Conservation (phyloP, 2,113 vertebrate species). For the Osmerus mordax region DNA sequence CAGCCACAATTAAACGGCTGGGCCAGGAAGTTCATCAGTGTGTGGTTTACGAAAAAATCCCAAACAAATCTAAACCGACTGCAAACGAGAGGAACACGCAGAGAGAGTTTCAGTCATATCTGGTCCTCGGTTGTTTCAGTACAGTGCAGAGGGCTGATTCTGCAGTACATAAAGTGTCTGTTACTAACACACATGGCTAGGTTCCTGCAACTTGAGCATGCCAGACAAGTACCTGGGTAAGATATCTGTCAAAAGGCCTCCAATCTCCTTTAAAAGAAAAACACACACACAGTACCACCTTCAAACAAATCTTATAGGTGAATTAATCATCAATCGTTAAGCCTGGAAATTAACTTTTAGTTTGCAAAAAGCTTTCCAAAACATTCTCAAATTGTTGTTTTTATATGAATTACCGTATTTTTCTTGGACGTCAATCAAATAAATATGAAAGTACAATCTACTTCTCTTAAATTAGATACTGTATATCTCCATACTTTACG, state of each 20-base stretch:
- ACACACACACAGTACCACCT: constrained; percentile 42
- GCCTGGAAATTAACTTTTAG: constrained; percentile 21
- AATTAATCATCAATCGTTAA: constrained; percentile 38
- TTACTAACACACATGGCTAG: constrained; percentile 36
- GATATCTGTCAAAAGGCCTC: constrained; percentile 34
- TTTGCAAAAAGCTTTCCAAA: not conserved
- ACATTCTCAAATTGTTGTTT: not conserved
- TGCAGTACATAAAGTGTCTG: constrained; percentile 11
- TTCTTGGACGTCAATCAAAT: not conserved
- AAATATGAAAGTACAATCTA: not conserved
- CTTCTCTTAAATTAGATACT: not conserved
- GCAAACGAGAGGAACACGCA: constrained; percentile 51
- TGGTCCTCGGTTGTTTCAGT: constrained; percentile 25
- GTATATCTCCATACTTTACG: too few relatives aligned
- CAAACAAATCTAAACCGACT: constrained; percentile 57
- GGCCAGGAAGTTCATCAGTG: constrained; percentile 72
- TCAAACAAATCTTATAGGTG: constrained; percentile 10
- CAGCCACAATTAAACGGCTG: constrained; percentile 65
- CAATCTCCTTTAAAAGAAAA: constrained; percentile 35
- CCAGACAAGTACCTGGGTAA: constrained; percentile 38
- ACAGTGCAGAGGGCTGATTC: constrained; percentile 36
- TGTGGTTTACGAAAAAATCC: constrained; percentile 64
- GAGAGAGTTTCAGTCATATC: constrained; percentile 46
- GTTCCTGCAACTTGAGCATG: constrained; percentile 41
- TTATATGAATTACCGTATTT: not conserved